phyloP scores from a whole-genome alignment of 2,797 vertebrate species.

The Mormyrus proboscirostris region DNA sequence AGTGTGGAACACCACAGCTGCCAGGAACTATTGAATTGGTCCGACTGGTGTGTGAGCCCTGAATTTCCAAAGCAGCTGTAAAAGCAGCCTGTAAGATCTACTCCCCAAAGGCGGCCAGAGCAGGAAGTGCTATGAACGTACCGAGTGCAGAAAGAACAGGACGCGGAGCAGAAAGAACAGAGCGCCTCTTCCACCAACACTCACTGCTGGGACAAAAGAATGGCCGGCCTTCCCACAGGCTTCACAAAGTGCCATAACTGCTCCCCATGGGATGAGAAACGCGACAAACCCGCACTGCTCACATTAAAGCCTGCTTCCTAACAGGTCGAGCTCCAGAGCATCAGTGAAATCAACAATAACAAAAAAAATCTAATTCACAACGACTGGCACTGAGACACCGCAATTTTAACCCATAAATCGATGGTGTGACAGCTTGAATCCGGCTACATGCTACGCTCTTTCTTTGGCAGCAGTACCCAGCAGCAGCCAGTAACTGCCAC shows the following conservation, averaged over 20 bases:
- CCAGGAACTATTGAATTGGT: conserved; percentile 35
- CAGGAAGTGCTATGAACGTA: conserved; percentile 47
- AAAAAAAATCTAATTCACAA: background rate
- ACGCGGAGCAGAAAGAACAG: background rate
- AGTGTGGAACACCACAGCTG: conserved; percentile 45
- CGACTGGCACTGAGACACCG: background rate
- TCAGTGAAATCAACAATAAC: background rate
- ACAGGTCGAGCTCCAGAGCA: background rate
- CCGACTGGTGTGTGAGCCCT: conserved; percentile 31
- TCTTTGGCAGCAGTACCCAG: background rate
- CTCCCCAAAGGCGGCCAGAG: conserved; percentile 36
- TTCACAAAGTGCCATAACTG: background rate
- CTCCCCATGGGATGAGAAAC: background rate
- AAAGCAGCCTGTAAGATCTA: conserved; percentile 18
- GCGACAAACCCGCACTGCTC: background rate
- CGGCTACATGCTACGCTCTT: background rate
- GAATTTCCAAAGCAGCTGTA: conserved; percentile 42
- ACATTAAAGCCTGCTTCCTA: background rate
- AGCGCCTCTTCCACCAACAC: background rate
- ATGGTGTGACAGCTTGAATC: background rate
- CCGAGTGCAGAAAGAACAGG: background rate
- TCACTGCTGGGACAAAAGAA: background rate
- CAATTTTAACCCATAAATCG: background rate
- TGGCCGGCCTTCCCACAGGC: background rate
- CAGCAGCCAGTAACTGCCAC: background rate